A percentile compares a stretch with the other conserved stretches of the same genome.
These are phyloP conservation scores for Hirundo rustica DNA, from an alignment of 2,797 vertebrate genomes.

Conservation along the genomic window DNA sequence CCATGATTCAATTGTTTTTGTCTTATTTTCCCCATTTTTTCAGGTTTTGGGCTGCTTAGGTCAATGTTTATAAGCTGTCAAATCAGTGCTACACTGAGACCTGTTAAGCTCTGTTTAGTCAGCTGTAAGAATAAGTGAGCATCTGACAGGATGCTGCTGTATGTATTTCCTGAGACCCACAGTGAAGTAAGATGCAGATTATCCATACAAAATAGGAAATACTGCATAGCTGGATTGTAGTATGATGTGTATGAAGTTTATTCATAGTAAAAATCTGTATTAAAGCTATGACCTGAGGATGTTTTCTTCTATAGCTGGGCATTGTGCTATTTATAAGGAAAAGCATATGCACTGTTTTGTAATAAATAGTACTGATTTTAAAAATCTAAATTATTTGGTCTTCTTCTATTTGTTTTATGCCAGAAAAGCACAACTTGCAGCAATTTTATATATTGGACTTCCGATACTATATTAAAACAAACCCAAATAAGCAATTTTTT, in stretches of 20 bases:
- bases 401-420: background rate
- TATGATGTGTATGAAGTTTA: background rate
- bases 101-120: background rate
- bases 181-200: background rate
- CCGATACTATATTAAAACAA: background rate
- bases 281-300: background rate
- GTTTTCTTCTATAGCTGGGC: background rate
- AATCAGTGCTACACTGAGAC: background rate
- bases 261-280: background rate
- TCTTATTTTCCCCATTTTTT: background rate
- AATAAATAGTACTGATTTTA: background rate
- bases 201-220: background rate
- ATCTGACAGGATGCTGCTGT: background rate
- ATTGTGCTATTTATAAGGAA: background rate
- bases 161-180: background rate
- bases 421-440: background rate
- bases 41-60: background rate
- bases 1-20: background rate
- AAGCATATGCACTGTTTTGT: background rate
- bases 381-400: background rate
- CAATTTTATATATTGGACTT: background rate
- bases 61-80: background rate
- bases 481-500: background rate
- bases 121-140: background rate
- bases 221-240: background rate